Conservation (phyloP, 2,888 invertebrate species). For the Epirrita christyi region DNA sequence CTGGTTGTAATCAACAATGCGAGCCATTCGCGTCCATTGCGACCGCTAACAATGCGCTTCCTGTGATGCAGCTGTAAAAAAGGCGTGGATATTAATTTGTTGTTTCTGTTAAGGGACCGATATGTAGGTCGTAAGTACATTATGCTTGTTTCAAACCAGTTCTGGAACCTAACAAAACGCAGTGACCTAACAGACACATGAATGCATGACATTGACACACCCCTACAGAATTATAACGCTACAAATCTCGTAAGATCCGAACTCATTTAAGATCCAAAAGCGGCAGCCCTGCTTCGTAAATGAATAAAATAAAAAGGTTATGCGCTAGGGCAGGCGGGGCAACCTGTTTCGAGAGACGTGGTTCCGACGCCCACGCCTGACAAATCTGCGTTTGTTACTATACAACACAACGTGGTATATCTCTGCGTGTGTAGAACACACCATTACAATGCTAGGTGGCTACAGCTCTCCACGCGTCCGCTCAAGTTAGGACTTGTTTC, state of each 20-base stretch:
- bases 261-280: slow-evolving; percentile 34
- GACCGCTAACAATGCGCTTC: slow-evolving; percentile 56
- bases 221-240: slow-evolving; percentile 27
- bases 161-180: slow-evolving; percentile 12
- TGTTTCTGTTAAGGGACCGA: slow-evolving; percentile 29
- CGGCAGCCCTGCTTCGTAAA: slow-evolving; percentile 67
- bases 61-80: slow-evolving; percentile 56
- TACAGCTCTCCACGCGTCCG: slow-evolving; percentile 43
- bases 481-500: slow-evolving; percentile 73
- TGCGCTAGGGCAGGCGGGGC: slow-evolving; percentile 68
- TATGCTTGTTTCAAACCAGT: slow-evolving; percentile 25
- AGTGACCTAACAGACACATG: slow-evolving; percentile 7
- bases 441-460: slow-evolving; percentile 32
- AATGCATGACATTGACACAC: slow-evolving; percentile 7
- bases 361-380: slow-evolving; percentile 72
- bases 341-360: slow-evolving; percentile 78
- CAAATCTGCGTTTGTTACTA: slow-evolving; percentile 73
- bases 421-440: slow-evolving; percentile 47
- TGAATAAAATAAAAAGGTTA: slow-evolving; percentile 71
- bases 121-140: neutral
- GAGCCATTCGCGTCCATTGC: slow-evolving; percentile 50
- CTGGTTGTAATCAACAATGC: slow-evolving; percentile 78
- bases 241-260: slow-evolving; percentile 24
- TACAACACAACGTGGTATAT: slow-evolving; percentile 42
- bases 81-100: slow-evolving; percentile 29